These are phyloP conservation scores for Polydrusus cervinus DNA, from an alignment of 2,888 invertebrate genomes.

Conservation along the genomic window DNA sequence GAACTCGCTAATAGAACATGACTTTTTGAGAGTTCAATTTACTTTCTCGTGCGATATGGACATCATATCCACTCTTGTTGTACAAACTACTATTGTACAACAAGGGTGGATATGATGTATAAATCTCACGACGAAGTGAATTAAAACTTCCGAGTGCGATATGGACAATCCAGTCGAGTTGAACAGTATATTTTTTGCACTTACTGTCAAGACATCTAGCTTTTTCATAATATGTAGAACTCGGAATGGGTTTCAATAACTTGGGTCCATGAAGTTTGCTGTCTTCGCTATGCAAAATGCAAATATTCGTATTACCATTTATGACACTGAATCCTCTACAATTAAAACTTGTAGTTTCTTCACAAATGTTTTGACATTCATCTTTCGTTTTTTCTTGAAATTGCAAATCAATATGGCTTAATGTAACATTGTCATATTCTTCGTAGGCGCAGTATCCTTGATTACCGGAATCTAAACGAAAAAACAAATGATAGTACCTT, in stretches of 20 bases:
- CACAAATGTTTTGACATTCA: slow-evolving; percentile 76
- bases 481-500: neutral
- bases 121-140: no score
- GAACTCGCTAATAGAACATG: no score
- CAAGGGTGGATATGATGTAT: no score
- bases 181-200: no score
- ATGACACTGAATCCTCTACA: slow-evolving; percentile 81
- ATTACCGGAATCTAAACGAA: slow-evolving; percentile 28
- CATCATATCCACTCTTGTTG: no score
- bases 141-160: no score
- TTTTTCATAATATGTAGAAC: slow-evolving; percentile 84
- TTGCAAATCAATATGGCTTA: slow-evolving; percentile 78
- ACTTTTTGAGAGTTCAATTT: no score
- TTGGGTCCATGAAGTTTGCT: slow-evolving; percentile 86
- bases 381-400: slow-evolving; percentile 73
- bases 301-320: slow-evolving; percentile 66
- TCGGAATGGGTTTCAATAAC: slow-evolving; percentile 75
- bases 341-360: slow-evolving; percentile 77
- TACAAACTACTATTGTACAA: no score
- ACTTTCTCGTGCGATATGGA: no score
- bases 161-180: no score
- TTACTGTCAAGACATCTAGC: slow-evolving; percentile 90
- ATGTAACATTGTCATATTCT: slow-evolving; percentile 81
- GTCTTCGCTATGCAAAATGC: slow-evolving; percentile 88
- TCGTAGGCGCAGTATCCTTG: slow-evolving; percentile 84